Evolutionary conservation across 2,888 invertebrate genomes (phyloP).

Genomic region (Drosophila stalkeri): DNA sequence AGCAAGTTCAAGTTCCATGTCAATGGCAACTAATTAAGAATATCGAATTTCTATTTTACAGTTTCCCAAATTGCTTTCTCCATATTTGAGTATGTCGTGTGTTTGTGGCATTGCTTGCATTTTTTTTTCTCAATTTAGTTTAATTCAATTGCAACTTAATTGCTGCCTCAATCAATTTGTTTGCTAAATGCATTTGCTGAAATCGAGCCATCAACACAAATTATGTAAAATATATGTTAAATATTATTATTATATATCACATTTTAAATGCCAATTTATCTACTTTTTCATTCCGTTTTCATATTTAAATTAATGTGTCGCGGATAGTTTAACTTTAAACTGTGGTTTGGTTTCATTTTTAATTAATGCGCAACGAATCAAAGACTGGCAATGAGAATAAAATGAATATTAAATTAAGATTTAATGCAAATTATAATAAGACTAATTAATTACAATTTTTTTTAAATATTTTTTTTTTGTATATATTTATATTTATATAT

Average conservation of each 20-base stretch:
- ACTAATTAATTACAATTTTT: not conserved
- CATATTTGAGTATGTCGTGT: not conserved
- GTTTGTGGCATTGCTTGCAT: slow-evolving; percentile 14
- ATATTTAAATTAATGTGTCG: not conserved
- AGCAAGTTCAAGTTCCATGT: slow-evolving; percentile 9
- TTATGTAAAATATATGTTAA: slow-evolving; percentile 1
- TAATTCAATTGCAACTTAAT: slow-evolving; percentile 26
- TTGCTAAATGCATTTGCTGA: slow-evolving; percentile 17
- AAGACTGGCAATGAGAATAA: not conserved
- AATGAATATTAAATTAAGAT: not conserved
- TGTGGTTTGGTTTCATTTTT: not conserved
- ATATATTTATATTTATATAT: not conserved
- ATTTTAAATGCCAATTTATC: slow-evolving; percentile 2
- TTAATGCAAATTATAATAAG: not conserved
- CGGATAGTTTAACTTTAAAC: not conserved
- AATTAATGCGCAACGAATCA: not conserved
- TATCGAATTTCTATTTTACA: slow-evolving; percentile 35
- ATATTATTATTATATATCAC: not conserved
- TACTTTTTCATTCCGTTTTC: not conserved
- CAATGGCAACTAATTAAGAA: slow-evolving; percentile 48
- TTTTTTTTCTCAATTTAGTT: slow-evolving; percentile 34
- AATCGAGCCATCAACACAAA: slow-evolving; percentile 12
- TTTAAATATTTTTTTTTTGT: not conserved
- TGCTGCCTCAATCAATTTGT: slow-evolving; percentile 14
- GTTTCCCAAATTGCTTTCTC: slow-evolving; percentile 16